Percentiles rank a stretch among this genome's conserved stretches.
Evolutionary conservation across 35 echinoderm and acorn worm genomes (phyloP).

Genomic region (Chiridota heheva): DNA sequence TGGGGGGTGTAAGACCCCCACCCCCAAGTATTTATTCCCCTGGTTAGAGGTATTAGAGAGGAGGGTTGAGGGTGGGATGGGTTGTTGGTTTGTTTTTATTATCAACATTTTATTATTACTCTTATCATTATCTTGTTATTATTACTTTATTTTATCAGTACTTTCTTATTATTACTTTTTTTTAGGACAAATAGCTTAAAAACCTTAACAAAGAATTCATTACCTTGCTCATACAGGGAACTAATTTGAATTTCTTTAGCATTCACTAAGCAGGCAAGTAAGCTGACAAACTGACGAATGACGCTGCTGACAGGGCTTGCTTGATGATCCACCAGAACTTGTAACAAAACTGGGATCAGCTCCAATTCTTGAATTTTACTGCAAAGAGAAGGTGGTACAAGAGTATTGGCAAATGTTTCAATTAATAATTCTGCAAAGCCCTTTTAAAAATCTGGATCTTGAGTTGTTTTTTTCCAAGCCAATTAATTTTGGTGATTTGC

Average conservation of each 20-base stretch:
- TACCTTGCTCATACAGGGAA: slow-evolving; percentile 81
- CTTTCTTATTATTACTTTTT: not conserved
- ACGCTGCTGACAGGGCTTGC: slow-evolving; percentile 80
- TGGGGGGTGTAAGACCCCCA: too few species aligned
- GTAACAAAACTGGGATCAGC: slow-evolving; percentile 81
- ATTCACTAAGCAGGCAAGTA: slow-evolving; percentile 59
- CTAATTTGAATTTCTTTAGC: slow-evolving; percentile 61
- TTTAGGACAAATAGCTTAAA: too few species aligned
- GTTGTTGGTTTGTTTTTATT: too few species aligned
- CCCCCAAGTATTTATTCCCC: too few species aligned
- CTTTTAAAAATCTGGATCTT: too few species aligned
- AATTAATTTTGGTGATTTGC: too few species aligned
- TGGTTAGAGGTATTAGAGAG: too few species aligned
- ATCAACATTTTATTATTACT: not conserved
- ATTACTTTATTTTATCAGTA: not conserved
- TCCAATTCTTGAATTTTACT: slow-evolving; percentile 80
- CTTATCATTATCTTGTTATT: not conserved
- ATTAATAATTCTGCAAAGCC: too few species aligned
- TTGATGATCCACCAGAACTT: slow-evolving; percentile 87
- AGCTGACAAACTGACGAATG: slow-evolving; percentile 70
- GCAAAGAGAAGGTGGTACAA: not conserved
- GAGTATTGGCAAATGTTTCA: too few species aligned
- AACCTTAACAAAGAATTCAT: slow-evolving; percentile 9
- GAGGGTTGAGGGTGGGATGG: too few species aligned
- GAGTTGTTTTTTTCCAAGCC: too few species aligned